phyloP scores from a whole-genome alignment of 2,888 invertebrate genomes.

The Amblyjoppa proteus region DNA sequence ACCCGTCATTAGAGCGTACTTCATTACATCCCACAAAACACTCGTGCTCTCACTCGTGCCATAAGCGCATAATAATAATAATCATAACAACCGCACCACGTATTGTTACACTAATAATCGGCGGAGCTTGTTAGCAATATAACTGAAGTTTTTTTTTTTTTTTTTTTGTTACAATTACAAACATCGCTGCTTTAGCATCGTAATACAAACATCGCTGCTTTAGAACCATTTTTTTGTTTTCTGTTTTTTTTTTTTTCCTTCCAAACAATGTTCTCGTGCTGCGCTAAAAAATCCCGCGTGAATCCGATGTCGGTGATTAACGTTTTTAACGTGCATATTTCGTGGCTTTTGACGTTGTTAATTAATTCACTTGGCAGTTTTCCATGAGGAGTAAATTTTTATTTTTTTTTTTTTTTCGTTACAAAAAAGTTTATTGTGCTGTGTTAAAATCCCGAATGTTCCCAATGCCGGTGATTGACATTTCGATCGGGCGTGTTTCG shows the following conservation, averaged over 20 bases:
- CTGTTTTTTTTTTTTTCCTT: background rate
- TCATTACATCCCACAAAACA: conserved; percentile 17
- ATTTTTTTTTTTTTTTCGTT: background rate
- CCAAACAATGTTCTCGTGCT: background rate
- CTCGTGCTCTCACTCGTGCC: background rate
- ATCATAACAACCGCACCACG: background rate
- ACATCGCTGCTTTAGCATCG: background rate
- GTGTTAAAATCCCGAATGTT: background rate
- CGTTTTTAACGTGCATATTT: background rate
- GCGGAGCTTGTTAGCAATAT: conserved; percentile 17
- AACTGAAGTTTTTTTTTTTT: background rate
- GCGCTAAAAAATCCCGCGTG: background rate
- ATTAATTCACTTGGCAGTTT: too few relatives aligned
- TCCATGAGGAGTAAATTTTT: too few relatives aligned
- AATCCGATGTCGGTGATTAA: background rate
- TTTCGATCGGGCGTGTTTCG: background rate
- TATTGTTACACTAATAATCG: conserved; percentile 14
- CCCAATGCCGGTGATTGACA: background rate
- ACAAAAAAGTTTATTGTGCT: background rate
- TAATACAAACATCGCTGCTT: conserved; percentile 14
- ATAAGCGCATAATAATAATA: background rate
- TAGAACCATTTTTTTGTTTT: background rate
- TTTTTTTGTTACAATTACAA: background rate
- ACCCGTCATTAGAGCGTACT: conserved; percentile 28
- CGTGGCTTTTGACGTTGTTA: background rate